Base-by-base conservation (phyloP, 1,140 invertebrate species). In the Pinna nobilis region DNA sequence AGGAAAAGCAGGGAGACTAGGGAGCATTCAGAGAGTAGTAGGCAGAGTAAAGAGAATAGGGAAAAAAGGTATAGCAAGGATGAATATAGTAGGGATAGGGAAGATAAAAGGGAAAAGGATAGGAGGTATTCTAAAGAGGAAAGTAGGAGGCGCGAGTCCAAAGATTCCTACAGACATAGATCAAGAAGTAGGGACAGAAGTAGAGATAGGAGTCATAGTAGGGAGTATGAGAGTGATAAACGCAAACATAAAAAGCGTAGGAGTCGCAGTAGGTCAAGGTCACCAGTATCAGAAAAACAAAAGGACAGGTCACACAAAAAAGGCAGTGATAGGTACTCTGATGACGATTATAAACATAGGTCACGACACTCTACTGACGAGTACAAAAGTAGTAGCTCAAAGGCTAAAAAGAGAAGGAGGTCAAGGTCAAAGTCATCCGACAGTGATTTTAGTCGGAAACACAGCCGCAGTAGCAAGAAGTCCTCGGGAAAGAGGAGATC, bases 391-490 rank as follows among this genome's bases (percentile, higher is more conserved):
- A 60, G 49, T 25, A 55, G 41, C 30, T 79, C 78, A 2, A 84
- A 82, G 61, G 72, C 81, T 25, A 83, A 81, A 50, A 81, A 80
- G 60, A 65, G 76, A 39, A 69, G 59, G 39, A 66, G 65, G 18
- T 79, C 80, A 7, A 63, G 69, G 35, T 84, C 83, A 13, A 23
- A 65, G 23, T 82, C 82, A 3, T 78, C 77, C 9, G 82, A 79
- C 1, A 80, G 75, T 67, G 81, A 83, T 41, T 33, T 37, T 63
- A 20, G 63, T 49, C 35, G 9, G 15, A 79, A 71, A 32, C 49
- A 61, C 33, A 74, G 47, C 20, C 51, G 47, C 39, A 57, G 44
- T 37, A 59, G 39, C 9, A 23, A 70, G 64, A 61, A 70, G 49
- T 35, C 59, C 30, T 66, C 59, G 11, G 49, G 49, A 20, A 59